A percentile compares a stretch with the other conserved stretches of the same genome.
Evolutionary conservation across 2,797 vertebrate genomes (phyloP).

Genomic region (Spinus olivaceus): DNA sequence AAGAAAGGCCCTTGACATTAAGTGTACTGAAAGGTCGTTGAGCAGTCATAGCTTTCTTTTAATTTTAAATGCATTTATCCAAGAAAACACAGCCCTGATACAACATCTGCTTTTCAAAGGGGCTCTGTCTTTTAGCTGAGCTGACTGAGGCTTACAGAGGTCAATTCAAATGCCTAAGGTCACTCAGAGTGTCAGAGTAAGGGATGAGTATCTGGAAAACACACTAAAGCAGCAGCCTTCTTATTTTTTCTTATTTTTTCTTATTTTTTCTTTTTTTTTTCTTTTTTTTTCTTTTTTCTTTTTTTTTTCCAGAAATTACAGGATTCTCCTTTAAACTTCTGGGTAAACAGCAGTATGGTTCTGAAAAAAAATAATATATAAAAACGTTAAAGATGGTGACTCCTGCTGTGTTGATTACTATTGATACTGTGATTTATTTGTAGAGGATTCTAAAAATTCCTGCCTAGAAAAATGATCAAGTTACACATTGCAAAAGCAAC

Average conservation of each 20-base stretch:
- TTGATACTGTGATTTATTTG: slow-evolving; percentile 11
- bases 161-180: slow-evolving; percentile 47
- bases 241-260: not conserved
- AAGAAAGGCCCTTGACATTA: slow-evolving; percentile 54
- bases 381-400: not conserved
- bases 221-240: not conserved
- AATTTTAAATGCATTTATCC: slow-evolving; percentile 57
- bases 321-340: not conserved
- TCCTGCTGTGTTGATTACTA: slow-evolving; percentile 33
- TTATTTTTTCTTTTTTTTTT: not conserved
- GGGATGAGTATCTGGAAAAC: not conserved
- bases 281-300: not conserved
- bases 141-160: slow-evolving; percentile 16
- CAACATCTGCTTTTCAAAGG: slow-evolving; percentile 48
- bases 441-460: slow-evolving; percentile 23
- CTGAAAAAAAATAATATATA: not conserved
- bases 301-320: not conserved
- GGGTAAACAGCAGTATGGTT: not conserved
- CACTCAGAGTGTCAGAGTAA: not conserved
- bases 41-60: slow-evolving; percentile 53
- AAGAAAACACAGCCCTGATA: slow-evolving; percentile 7
- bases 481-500: not conserved
- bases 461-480: not conserved
- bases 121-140: not conserved
- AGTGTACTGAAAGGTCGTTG: slow-evolving; percentile 46